These are phyloP conservation scores for Thamnophis elegans DNA, from an alignment of 2,797 vertebrate genomes.

Conservation along the genomic window DNA sequence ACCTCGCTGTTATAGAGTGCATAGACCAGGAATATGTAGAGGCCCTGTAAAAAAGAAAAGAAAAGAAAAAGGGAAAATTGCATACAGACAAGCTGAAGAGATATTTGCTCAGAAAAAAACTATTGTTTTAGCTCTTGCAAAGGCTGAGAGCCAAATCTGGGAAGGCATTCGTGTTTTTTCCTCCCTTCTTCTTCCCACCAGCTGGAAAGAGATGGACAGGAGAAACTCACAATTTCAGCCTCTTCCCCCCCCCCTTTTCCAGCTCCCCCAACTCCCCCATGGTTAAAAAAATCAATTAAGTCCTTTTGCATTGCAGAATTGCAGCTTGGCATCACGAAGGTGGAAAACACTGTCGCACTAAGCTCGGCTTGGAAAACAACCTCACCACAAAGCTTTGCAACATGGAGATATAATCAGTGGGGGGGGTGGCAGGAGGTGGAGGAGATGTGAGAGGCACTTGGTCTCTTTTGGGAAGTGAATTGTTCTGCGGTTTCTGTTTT, in stretches of 20 bases:
- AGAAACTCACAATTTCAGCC: neutral
- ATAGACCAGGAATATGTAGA: conserved; percentile 92
- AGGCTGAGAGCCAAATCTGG: neutral
- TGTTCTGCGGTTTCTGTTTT: neutral
- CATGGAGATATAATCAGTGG: too few species aligned
- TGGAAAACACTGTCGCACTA: too few species aligned
- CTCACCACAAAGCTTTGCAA: too few species aligned
- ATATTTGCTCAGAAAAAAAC: neutral
- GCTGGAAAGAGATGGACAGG: neutral
- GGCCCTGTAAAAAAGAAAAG: conserved; percentile 71
- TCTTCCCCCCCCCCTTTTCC: neutral
- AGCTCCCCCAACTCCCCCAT: too few species aligned
- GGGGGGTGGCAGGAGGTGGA: too few species aligned
- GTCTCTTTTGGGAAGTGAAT: neutral
- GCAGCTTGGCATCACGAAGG: neutral
- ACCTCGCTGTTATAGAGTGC: conserved; percentile 89
- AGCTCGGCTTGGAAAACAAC: neutral
- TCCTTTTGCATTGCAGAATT: neutral
- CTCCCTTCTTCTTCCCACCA: neutral
- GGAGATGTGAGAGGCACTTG: too few species aligned
- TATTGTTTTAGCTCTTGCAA: neutral
- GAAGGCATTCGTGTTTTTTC: neutral
- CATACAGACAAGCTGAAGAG: neutral
- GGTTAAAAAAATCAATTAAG: neutral
- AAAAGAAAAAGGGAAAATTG: neutral